Percentiles rank a stretch among this genome's conserved stretches.
phyloP scores from a whole-genome alignment of 2,113 vertebrate species.

The Lycaon pictus region DNA sequence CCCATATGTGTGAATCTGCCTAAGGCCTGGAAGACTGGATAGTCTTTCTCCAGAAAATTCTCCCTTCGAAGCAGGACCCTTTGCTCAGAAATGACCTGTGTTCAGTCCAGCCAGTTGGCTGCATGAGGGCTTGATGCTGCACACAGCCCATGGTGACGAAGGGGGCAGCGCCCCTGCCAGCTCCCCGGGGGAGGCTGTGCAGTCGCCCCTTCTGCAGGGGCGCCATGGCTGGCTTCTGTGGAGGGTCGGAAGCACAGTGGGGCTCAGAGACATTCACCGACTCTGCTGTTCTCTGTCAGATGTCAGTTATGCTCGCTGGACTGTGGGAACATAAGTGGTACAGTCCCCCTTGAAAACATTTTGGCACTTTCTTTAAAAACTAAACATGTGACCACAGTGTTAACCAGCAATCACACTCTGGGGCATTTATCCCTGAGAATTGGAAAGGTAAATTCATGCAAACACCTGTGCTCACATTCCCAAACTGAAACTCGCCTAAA shows the following conservation, averaged over 20 bases:
- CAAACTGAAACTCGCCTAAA: background rate
- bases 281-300: accelerated
- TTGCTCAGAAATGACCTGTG: background rate
- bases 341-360: too few species aligned
- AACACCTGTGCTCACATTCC: background rate
- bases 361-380: background rate
- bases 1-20: background rate
- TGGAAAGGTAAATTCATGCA: accelerated
- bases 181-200: accelerated
- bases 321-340: accelerated
- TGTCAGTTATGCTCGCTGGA: background rate
- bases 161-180: too few species aligned
- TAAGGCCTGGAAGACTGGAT: background rate
- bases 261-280: background rate
- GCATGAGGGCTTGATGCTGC: too few species aligned
- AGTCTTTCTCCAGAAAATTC: background rate
- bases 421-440: background rate
- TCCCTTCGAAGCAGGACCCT: background rate
- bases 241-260: background rate
- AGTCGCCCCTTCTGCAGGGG: accelerated
- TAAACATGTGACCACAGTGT: accelerated
- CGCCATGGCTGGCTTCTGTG: accelerated
- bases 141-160: too few species aligned
- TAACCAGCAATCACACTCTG: too few species aligned
- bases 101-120: background rate